phyloP scores from a whole-genome alignment of 2,113 vertebrate species.

The Phyllopteryx taeniolatus region DNA sequence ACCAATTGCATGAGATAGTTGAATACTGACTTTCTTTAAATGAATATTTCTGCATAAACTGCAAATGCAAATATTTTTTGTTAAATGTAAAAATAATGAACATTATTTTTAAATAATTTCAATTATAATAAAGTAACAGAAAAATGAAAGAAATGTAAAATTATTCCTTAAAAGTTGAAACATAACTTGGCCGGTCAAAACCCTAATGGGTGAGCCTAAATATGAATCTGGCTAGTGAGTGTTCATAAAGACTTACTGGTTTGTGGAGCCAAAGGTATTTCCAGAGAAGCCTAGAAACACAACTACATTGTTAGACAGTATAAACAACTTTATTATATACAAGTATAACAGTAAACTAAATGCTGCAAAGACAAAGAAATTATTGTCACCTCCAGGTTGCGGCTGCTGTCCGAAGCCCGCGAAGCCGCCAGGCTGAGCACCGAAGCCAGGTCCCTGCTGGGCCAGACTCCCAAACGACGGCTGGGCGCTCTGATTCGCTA shows the following conservation, averaged over 20 bases:
- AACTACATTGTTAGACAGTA: background rate
- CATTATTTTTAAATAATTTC: too few relatives aligned
- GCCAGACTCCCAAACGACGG: slow-evolving; percentile 84
- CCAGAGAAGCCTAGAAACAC: slow-evolving; percentile 65
- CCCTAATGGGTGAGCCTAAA: background rate
- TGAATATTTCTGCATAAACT: background rate
- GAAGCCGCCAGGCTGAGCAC: slow-evolving; percentile 79
- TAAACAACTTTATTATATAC: background rate
- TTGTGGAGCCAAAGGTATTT: slow-evolving; percentile 69
- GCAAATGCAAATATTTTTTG: too few relatives aligned
- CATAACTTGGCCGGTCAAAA: too few relatives aligned
- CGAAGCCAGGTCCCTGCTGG: slow-evolving; percentile 81
- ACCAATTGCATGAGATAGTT: background rate
- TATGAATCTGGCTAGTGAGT: background rate
- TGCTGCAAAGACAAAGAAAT: background rate
- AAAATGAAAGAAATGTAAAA: too few relatives aligned
- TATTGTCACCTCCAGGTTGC: slow-evolving; percentile 58
- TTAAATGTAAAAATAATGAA: too few relatives aligned
- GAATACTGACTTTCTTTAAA: background rate
- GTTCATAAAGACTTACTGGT: slow-evolving; percentile 72
- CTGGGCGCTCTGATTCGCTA: slow-evolving; percentile 78
- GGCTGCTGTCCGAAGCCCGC: slow-evolving; percentile 80
- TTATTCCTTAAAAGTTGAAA: too few relatives aligned
- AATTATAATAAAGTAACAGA: too few relatives aligned
- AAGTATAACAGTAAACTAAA: background rate